Conservation (phyloP, 1,140 invertebrate species). For the Euura saliciscinereae region DNA sequence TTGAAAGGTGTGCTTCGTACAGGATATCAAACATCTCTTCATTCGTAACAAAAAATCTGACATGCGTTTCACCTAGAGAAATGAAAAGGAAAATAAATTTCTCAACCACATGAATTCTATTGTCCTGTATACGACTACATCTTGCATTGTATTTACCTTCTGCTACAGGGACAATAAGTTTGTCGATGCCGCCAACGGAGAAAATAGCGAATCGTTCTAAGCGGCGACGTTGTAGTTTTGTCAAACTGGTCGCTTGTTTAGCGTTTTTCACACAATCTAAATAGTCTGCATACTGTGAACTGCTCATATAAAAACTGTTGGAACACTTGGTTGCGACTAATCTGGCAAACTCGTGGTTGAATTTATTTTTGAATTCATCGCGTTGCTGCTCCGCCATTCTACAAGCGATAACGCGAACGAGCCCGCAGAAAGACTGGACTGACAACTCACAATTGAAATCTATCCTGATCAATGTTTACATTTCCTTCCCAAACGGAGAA, state of each 20-base stretch:
- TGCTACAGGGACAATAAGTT: background rate
- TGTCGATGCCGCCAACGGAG: background rate
- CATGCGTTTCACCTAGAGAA: slow-evolving; percentile 26
- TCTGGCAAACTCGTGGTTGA: background rate
- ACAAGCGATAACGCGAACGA: background rate
- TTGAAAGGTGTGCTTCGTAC: slow-evolving; percentile 33
- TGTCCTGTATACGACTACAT: background rate
- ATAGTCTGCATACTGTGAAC: background rate
- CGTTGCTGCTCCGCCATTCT: background rate
- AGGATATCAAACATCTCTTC: slow-evolving; percentile 41
- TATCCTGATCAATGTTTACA: background rate
- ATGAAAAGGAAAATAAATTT: slow-evolving; percentile 37
- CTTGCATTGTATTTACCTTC: background rate
- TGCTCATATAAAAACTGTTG: background rate
- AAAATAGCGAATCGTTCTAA: background rate
- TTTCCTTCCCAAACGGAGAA: background rate
- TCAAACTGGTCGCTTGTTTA: background rate
- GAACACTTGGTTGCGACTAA: background rate
- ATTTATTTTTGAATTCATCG: background rate
- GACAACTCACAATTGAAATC: background rate
- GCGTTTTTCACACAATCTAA: background rate
- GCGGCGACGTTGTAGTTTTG: background rate
- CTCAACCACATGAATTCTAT: slow-evolving; percentile 27
- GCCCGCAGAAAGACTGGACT: background rate
- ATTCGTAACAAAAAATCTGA: slow-evolving; percentile 38